phyloP scores from a whole-genome alignment of 2,797 vertebrate genomes.

The Emydoidea blandingii region DNA sequence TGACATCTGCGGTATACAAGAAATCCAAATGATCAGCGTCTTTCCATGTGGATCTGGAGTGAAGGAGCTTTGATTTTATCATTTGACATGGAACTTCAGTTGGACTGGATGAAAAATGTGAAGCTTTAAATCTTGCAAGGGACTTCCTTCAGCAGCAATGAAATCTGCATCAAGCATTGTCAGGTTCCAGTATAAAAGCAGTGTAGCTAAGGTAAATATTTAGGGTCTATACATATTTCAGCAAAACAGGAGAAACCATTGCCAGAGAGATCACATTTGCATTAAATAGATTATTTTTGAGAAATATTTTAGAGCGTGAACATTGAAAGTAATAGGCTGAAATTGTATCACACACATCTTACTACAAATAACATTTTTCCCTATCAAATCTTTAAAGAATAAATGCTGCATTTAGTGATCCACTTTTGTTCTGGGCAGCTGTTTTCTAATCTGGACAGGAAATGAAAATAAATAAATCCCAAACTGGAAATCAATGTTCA shows the following conservation, averaged over 20 bases:
- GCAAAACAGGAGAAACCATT: not conserved
- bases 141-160: conserved; percentile 24
- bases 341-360: conserved; percentile 6
- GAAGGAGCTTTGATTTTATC: not conserved
- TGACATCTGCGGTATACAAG: not conserved
- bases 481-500: not conserved
- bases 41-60: conserved; percentile 17
- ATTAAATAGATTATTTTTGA: conserved; percentile 33
- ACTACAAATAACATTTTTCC: not conserved
- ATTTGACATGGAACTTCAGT: not conserved
- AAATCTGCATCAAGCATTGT: conserved; percentile 25
- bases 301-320: conserved; percentile 47
- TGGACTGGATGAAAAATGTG: not conserved
- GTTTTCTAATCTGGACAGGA: conserved; percentile 14
- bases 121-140: conserved; percentile 43
- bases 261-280: conserved; percentile 12
- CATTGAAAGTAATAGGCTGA: conserved; percentile 18
- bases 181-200: not conserved
- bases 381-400: conserved; percentile 20
- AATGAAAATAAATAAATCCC: conserved; percentile 51
- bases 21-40: not conserved
- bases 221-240: conserved; percentile 1
- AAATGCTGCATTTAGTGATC: conserved; percentile 30
- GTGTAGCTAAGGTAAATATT: conserved; percentile 16
- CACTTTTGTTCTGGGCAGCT: conserved; percentile 22